Evolutionary conservation across 2,797 vertebrate genomes (phyloP).

Genomic region (Neostethus bicornis): DNA sequence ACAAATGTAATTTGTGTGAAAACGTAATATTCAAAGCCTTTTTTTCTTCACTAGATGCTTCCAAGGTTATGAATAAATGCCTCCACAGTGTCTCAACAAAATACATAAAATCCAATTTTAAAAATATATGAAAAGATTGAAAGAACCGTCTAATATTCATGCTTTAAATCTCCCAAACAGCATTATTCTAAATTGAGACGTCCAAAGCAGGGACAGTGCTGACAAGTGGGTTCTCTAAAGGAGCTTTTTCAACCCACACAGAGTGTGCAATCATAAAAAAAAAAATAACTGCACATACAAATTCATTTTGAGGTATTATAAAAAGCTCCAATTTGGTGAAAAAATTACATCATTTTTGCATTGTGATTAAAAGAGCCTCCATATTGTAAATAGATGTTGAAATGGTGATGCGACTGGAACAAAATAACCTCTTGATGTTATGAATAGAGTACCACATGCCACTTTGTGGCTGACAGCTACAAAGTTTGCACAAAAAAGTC

Average conservation of each 20-base stretch:
- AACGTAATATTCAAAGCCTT: neutral
- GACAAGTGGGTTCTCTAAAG: conserved; percentile 36
- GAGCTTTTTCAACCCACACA: conserved; percentile 34
- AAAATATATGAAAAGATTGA: neutral
- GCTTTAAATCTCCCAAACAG: conserved; percentile 20
- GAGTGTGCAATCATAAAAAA: conserved; percentile 37
- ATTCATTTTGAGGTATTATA: conserved; percentile 40
- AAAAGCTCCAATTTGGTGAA: conserved; percentile 50
- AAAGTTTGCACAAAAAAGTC: conserved; percentile 55
- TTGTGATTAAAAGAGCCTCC: conserved; percentile 44
- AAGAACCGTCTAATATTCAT: conserved; percentile 34
- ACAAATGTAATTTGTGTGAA: conserved; percentile 7
- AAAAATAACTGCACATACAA: conserved; percentile 33
- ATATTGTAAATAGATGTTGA: conserved; percentile 51
- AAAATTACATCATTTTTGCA: conserved; percentile 52
- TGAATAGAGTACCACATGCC: conserved; percentile 62
- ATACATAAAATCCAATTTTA: neutral
- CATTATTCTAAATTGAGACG: conserved; percentile 36
- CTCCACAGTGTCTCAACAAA: neutral
- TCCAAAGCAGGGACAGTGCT: conserved; percentile 19
- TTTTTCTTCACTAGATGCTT: neutral
- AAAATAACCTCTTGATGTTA: conserved; percentile 60
- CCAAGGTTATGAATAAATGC: neutral
- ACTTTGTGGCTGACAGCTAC: conserved; percentile 63
- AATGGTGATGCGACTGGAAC: conserved; percentile 39